Conservation (phyloP, 2,888 invertebrate genomes). For the Nycteola revayana region DNA sequence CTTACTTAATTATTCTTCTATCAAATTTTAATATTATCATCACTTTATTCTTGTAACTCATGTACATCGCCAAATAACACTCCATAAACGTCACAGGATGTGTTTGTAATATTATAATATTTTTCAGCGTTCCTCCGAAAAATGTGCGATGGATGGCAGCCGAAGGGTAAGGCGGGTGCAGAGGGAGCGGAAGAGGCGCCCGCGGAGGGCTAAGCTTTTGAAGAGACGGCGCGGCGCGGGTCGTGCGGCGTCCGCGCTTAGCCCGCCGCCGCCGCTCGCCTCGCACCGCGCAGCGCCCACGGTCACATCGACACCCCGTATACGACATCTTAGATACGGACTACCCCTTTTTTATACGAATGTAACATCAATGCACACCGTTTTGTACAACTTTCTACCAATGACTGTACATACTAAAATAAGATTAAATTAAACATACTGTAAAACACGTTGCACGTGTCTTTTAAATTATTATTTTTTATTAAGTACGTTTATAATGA, state of each 20-base stretch:
- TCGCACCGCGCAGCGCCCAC: conserved; percentile 30
- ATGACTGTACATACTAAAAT: conserved; percentile 78
- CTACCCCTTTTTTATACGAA: conserved; percentile 72
- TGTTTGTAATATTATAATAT: conserved; percentile 6
- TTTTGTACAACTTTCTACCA: conserved; percentile 72
- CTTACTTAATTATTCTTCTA: no score
- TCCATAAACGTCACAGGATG: background rate
- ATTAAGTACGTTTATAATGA: conserved; percentile 79
- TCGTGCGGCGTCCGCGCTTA: conserved; percentile 16
- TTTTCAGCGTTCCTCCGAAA: conserved; percentile 91
- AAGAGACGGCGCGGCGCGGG: conserved; percentile 28
- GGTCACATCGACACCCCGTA: conserved; percentile 52
- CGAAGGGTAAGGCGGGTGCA: conserved; percentile 35
- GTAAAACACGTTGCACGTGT: conserved; percentile 80
- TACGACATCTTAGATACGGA: conserved; percentile 69
- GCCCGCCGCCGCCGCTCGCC: conserved; percentile 31
- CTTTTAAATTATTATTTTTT: conserved; percentile 71
- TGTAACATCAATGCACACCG: conserved; percentile 51
- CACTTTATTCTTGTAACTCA: conserved; percentile 18
- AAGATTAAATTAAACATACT: conserved; percentile 77
- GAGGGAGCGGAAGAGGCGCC: conserved; percentile 48
- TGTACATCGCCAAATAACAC: conserved; percentile 24
- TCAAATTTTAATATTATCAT: conserved; percentile 7
- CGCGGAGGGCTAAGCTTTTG: conserved; percentile 55
- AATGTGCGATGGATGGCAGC: conserved; percentile 86